Evolutionary conservation across 2,113 vertebrate genomes (phyloP).

Genomic region (Phrynosoma blainvillii): DNA sequence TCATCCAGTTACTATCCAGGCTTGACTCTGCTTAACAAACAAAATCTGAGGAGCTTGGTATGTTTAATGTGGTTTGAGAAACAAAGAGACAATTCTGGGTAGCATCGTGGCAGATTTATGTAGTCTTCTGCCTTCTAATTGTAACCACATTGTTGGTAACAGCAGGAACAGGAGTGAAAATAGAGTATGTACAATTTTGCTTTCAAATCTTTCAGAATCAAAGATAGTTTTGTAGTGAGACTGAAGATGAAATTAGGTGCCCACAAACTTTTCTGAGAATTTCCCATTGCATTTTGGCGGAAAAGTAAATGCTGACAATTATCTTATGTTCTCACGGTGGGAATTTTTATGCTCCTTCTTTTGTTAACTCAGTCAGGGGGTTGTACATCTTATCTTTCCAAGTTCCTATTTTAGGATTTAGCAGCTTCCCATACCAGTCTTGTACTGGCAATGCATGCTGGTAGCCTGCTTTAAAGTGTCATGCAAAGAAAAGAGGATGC

Average conservation of each 20-base stretch:
- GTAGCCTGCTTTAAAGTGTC: neutral
- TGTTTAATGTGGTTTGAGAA: neutral
- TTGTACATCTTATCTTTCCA: neutral
- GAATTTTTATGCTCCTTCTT: neutral
- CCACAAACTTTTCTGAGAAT: neutral
- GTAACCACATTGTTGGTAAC: neutral
- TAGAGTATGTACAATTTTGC: neutral
- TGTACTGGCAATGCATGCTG: neutral
- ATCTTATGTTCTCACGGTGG: neutral
- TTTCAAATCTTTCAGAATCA: neutral
- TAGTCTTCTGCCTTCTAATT: neutral
- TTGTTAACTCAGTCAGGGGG: neutral
- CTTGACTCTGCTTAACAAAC: too few species aligned
- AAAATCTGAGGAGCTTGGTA: neutral
- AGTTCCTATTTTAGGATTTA: neutral
- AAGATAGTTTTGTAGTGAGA: neutral
- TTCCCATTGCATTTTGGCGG: neutral
- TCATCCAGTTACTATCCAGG: too few species aligned
- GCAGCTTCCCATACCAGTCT: neutral
- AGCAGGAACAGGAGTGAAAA: neutral
- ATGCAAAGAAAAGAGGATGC: neutral
- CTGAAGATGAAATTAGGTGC: neutral
- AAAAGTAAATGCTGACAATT: neutral
- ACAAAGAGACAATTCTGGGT: neutral
- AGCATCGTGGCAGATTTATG: neutral